phyloP scores from a whole-genome alignment of 2,797 vertebrate species.

The Bradypodion pumilum region DNA sequence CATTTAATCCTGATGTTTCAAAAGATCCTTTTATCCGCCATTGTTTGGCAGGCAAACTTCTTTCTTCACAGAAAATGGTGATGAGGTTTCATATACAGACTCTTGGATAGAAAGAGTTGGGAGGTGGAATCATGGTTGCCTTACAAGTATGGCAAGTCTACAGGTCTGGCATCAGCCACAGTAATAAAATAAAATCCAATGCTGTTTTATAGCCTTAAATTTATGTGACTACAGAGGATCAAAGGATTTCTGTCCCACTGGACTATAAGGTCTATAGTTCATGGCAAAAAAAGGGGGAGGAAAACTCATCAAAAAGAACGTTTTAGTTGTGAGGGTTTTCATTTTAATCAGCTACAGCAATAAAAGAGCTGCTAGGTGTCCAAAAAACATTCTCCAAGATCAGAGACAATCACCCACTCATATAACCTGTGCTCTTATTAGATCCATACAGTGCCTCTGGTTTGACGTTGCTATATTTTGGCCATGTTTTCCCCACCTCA shows the following conservation, averaged over 20 bases:
- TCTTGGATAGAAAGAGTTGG: slow-evolving; percentile 42
- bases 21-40: slow-evolving; percentile 44
- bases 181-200: slow-evolving; percentile 80
- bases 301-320: slow-evolving; percentile 78
- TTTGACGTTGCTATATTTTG: slow-evolving; percentile 66
- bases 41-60: slow-evolving; percentile 49
- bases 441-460: slow-evolving; percentile 72
- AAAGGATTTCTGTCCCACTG: slow-evolving; percentile 80
- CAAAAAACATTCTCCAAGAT: slow-evolving; percentile 81
- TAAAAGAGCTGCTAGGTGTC: slow-evolving; percentile 83
- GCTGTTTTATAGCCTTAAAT: slow-evolving; percentile 80
- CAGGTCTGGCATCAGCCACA: slow-evolving; percentile 78
- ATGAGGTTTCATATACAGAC: slow-evolving; percentile 62
- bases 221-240: slow-evolving; percentile 81
- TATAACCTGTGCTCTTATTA: slow-evolving; percentile 74
- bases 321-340: slow-evolving; percentile 78
- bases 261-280: slow-evolving; percentile 79
- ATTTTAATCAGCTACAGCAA: slow-evolving; percentile 82
- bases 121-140: slow-evolving; percentile 67
- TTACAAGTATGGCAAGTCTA: slow-evolving; percentile 76
- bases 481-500: slow-evolving; percentile 45
- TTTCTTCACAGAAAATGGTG: slow-evolving; percentile 50
- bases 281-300: slow-evolving; percentile 63
- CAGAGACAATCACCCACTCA: slow-evolving; percentile 74
- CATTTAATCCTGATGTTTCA: slow-evolving; percentile 32